Evolutionary conservation across 2,888 invertebrate genomes (phyloP), one percentile per base, ranked within the genome.

Genomic region (Argyra leucocephala): DNA sequence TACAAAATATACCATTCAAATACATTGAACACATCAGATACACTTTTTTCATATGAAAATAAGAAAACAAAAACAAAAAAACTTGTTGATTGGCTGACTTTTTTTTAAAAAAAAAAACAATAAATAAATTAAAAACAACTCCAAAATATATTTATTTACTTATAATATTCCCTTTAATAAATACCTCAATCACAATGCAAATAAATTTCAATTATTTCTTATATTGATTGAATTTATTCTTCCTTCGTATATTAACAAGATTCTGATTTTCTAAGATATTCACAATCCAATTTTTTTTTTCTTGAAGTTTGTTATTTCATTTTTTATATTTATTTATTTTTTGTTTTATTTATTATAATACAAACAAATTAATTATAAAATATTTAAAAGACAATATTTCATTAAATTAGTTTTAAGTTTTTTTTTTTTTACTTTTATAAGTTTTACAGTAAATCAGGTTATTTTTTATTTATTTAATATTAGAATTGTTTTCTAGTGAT

Each of bases 51-150:
- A 48, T 48, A 18, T 18, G 31, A 48, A 48, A 15, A 48, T 37
- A 37, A 37, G 6, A 15, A 37, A 10, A 48, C 4, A n/a, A n/a
- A n/a, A n/a, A 31, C 12, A 48, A 48, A n/a, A 48, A 48, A 48
- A 48, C 48, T 48, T 48, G 48, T 48, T 48, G 48, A 48, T 48
- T 48, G 48, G 48, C 48, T 48, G 18, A n/a, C n/a, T 31, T 31
- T 48, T 48, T 48, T 48, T 48, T 15, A 48, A 48, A 18, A 48
- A 48, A 48, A 15, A 37, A 37, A 18, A 48, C 2, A 48, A 12
- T 15, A 15, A 15, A 48, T 2, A 48, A 48, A 48, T 48, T 48
- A 9, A 12, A n/a, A n/a, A n/a, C n/a, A n/a, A n/a, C n/a, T n/a
- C n/a, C n/a, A n/a, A n/a, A n/a, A n/a, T n/a, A n/a, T 48, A 12